A percentile compares a stretch with the other conserved stretches of the same genome.
Evolutionary conservation across 2,113 vertebrate species (phyloP).

Genomic region (Calidris pugnax): DNA sequence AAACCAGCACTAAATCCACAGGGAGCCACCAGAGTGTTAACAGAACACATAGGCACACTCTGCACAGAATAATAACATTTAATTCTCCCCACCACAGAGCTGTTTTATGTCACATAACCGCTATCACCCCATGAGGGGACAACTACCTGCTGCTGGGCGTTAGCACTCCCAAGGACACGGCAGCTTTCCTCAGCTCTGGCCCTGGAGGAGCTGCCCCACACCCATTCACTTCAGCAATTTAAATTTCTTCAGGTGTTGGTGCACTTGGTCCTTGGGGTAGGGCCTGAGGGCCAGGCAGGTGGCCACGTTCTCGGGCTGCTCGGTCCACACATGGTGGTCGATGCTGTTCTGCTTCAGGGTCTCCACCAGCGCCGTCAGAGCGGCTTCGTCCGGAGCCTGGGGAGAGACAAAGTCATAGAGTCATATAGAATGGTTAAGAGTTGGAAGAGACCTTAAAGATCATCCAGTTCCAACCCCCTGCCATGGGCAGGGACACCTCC

Average conservation of each 20-base stretch:
- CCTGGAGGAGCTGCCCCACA: background rate
- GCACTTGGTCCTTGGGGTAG: conserved; percentile 86
- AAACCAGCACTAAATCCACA: fast-evolving
- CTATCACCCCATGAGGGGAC: fast-evolving
- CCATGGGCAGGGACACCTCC: no score
- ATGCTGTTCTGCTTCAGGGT: conserved; percentile 77
- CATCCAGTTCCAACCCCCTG: no score
- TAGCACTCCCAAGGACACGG: background rate
- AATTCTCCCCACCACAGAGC: background rate
- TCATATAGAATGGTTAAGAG: no score
- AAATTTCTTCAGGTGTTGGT: conserved; percentile 82
- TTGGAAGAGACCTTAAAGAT: no score
- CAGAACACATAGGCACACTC: fast-evolving
- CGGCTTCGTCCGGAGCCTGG: conserved; percentile 82
- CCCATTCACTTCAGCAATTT: conserved; percentile 84
- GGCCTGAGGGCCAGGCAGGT: conserved; percentile 90
- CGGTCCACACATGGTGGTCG: conserved; percentile 86
- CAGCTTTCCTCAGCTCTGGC: background rate
- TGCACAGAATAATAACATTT: background rate
- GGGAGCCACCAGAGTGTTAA: fast-evolving
- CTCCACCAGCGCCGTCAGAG: conserved; percentile 77
- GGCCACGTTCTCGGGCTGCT: conserved; percentile 87
- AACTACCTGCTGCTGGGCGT: background rate
- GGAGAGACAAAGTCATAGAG: background rate
- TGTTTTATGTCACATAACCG: fast-evolving